Conservation (phyloP, 2,888 invertebrate genomes). For the Tetrapedia diversipes region DNA sequence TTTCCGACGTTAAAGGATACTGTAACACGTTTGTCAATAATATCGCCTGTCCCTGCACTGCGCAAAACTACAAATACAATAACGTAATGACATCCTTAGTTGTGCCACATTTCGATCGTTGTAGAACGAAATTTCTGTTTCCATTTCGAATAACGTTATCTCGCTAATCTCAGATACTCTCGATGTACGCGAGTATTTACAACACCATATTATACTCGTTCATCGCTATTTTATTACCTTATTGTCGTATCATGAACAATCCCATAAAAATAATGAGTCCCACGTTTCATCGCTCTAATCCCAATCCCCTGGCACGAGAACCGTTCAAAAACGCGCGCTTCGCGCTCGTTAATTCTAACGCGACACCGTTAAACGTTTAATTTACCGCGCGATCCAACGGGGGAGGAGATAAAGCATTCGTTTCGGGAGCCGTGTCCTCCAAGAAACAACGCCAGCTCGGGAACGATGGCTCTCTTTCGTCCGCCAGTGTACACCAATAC, state of each 20-base stretch:
- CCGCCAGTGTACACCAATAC: conserved; percentile 65
- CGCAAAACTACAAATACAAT: neutral
- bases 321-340: neutral
- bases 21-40: neutral
- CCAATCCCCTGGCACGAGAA: neutral
- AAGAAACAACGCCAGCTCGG: conserved; percentile 34
- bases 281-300: no score
- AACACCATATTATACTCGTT: no score
- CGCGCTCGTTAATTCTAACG: neutral
- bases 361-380: conserved; percentile 2
- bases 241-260: no score
- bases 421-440: conserved; percentile 16
- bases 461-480: conserved; percentile 54
- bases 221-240: no score
- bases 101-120: no score
- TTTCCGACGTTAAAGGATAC: conserved; percentile 13
- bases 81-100: no score
- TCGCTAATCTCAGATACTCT: no score
- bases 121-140: no score
- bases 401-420: conserved; percentile 50
- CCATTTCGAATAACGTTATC: no score
- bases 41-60: neutral
- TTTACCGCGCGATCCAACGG: conserved; percentile 24
- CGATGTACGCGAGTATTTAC: no score
- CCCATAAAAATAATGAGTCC: no score